Conservation (phyloP, 2,888 invertebrate species). For the Drosophila acutilabella region DNA sequence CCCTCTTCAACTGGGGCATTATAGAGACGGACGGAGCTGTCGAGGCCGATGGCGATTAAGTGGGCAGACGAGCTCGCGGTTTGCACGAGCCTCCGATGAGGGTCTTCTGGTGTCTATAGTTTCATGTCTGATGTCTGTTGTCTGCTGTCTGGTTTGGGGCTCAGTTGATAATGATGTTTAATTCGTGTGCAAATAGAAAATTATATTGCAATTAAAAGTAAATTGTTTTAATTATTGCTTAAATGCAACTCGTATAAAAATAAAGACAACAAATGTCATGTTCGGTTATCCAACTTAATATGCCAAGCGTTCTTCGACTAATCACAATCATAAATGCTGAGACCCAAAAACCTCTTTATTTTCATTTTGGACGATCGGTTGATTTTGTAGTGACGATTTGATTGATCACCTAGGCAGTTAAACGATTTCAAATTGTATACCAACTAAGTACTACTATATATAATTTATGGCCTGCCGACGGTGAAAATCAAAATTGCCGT, state of each 20-base stretch:
- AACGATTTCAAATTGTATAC: constrained; percentile 29
- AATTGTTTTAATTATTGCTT: constrained; percentile 79
- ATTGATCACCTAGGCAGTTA: constrained; percentile 64
- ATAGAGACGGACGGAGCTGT: constrained; percentile 20
- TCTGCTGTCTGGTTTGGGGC: constrained; percentile 38
- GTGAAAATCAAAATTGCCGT: constrained; percentile 24
- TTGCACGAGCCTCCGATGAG: constrained; percentile 53
- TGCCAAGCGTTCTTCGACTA: constrained; percentile 28
- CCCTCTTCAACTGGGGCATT: constrained; percentile 10
- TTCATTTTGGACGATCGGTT: constrained; percentile 14
- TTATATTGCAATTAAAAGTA: constrained; percentile 80
- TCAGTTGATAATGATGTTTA: constrained; percentile 72
- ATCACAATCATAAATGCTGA: constrained; percentile 57
- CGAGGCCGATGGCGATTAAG: constrained; percentile 63
- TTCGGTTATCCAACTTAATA: constrained; percentile 28
- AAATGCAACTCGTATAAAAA: constrained; percentile 38
- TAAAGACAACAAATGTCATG: constrained; percentile 35
- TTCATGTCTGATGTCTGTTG: constrained; percentile 10
- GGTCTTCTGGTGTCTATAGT: constrained; percentile 5
- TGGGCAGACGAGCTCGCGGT: constrained; percentile 39
- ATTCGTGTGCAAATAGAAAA: constrained; percentile 78
- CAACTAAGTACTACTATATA: constrained; percentile 8
- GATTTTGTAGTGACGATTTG: constrained; percentile 62
- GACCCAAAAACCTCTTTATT: constrained; percentile 25
- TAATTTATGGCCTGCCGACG: constrained; percentile 47